Conservation (phyloP, 1,140 invertebrate genomes). For the Rhagoletis zephyria region DNA sequence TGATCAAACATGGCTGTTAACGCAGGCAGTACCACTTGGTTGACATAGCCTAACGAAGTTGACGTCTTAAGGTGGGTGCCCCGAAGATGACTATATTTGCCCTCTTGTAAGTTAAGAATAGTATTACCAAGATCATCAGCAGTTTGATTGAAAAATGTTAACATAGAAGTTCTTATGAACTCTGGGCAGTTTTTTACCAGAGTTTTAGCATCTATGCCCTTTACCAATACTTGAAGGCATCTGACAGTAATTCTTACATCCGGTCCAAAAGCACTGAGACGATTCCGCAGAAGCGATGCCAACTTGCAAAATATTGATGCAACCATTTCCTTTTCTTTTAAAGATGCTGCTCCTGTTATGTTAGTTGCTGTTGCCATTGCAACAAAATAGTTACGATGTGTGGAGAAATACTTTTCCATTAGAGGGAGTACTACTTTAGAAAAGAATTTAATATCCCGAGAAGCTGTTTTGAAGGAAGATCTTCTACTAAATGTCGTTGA, state of each 20-base stretch:
- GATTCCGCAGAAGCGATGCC: constrained; percentile 88
- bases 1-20: constrained; percentile 98
- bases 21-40: constrained; percentile 92
- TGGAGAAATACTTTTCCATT: constrained; percentile 99
- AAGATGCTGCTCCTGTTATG: constrained; percentile 92
- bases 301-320: constrained; percentile 97
- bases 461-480: constrained; percentile 94
- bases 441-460: constrained; percentile 99
- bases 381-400: constrained; percentile 97
- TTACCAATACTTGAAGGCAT: constrained; percentile 94
- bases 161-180: constrained; percentile 97
- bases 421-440: constrained; percentile 97
- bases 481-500: constrained; percentile 93
- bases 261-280: constrained; percentile 94
- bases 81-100: constrained; percentile 94
- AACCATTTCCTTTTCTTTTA: constrained; percentile 99
- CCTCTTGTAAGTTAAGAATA: constrained; percentile 94
- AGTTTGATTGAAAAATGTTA: constrained; percentile 99
- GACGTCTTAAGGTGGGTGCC: constrained; percentile 97
- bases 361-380: constrained; percentile 92
- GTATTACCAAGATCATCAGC: constrained; percentile 97
- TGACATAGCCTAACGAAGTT: constrained; percentile 93
- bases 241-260: constrained; percentile 97
- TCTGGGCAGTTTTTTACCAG: constrained; percentile 98
- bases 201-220: constrained; percentile 96